These are phyloP conservation scores for Eupelmus urozonus DNA, from an alignment of 2,888 invertebrate species.

Conservation along the genomic window DNA sequence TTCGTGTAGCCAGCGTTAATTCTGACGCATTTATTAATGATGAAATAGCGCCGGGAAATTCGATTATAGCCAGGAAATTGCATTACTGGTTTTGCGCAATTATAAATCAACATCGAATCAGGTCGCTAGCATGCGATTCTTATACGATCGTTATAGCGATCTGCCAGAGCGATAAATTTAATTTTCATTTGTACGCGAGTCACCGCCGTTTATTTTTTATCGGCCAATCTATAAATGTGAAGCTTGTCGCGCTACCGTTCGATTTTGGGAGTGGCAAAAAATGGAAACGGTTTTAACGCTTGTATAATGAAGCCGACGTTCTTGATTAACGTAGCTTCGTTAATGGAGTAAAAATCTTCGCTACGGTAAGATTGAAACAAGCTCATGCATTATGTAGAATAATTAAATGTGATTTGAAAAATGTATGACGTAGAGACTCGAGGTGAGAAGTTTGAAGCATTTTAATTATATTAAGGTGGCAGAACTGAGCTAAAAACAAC, in stretches of 20 bases:
- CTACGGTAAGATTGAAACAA: slow-evolving; percentile 61
- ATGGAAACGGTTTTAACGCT: slow-evolving; percentile 8
- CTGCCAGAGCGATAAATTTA: slow-evolving; percentile 26
- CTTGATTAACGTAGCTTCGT: slow-evolving; percentile 36
- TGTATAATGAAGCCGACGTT: slow-evolving; percentile 5
- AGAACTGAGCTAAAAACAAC: no score
- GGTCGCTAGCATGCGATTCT: slow-evolving; percentile 26
- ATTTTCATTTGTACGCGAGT: not conserved
- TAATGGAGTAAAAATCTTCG: slow-evolving; percentile 52
- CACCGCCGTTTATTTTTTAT: not conserved
- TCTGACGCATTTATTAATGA: slow-evolving; percentile 50
- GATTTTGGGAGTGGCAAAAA: not conserved
- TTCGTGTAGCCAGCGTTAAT: slow-evolving; percentile 33
- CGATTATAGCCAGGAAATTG: slow-evolving; percentile 50
- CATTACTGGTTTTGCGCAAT: slow-evolving; percentile 49
- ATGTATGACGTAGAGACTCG: no score
- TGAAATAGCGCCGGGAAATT: slow-evolving; percentile 48
- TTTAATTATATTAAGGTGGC: no score
- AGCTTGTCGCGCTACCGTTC: not conserved
- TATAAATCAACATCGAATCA: slow-evolving; percentile 50
- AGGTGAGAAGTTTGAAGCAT: no score
- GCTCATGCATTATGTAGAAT: slow-evolving; percentile 16
- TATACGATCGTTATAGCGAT: slow-evolving; percentile 17
- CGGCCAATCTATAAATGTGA: slow-evolving; percentile 13
- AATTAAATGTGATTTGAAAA: not conserved